A percentile compares a stretch with the other conserved stretches of the same genome.
These are phyloP conservation scores for Cephus cinctus DNA, from an alignment of 1,140 invertebrate species.

Conservation along the genomic window DNA sequence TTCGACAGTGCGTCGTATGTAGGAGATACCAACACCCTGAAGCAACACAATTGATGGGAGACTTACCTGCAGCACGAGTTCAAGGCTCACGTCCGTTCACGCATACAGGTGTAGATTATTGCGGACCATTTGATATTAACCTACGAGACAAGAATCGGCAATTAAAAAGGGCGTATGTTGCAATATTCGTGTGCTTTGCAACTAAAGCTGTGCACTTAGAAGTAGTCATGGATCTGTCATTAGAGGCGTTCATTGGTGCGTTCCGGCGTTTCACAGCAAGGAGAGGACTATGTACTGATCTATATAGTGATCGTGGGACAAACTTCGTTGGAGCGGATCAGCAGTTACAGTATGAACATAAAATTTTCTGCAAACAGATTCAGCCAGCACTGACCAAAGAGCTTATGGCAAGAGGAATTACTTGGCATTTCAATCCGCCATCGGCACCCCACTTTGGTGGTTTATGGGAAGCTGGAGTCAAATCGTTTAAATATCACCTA, in stretches of 20 bases:
- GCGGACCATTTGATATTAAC: conserved; percentile 25
- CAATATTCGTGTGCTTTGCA: conserved; percentile 36
- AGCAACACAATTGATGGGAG: conserved; percentile 16
- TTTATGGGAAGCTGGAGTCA: no score
- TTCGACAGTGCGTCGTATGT: conserved; percentile 25
- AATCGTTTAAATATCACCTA: no score
- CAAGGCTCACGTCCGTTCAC: conserved; percentile 19
- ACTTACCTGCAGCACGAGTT: conserved; percentile 9
- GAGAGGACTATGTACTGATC: conserved; percentile 10
- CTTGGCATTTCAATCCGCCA: no score
- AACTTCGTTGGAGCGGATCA: conserved; percentile 48
- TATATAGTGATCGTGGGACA: conserved; percentile 42
- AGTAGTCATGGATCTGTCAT: no score
- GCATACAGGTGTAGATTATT: conserved; percentile 31
- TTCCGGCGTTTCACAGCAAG: background rate
- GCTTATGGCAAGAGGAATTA: no score
- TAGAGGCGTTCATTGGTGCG: no score
- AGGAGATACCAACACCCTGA: conserved; percentile 6
- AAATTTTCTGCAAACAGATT: no score
- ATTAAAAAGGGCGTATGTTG: background rate
- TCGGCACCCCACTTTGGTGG: no score
- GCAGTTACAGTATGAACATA: conserved; percentile 75
- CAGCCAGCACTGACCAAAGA: no score
- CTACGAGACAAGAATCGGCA: conserved; percentile 15
- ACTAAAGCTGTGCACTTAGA: no score